phyloP scores from a whole-genome alignment of 1,140 invertebrate species.

The Drosophila chauvacae region DNA sequence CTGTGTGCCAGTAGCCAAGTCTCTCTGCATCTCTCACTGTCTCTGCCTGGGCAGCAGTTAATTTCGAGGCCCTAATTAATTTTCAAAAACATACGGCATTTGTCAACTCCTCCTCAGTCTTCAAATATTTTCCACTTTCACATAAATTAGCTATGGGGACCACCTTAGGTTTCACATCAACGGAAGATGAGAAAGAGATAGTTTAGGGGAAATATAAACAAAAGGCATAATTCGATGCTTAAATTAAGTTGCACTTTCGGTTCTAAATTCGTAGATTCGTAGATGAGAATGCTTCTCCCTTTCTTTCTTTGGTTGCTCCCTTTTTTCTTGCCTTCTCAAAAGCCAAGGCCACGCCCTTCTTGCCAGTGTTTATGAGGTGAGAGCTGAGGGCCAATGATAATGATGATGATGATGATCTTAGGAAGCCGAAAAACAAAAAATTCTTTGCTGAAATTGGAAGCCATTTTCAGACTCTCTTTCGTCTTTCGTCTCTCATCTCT shows the following conservation, averaged over 20 bases:
- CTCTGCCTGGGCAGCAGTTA: constrained; percentile 15
- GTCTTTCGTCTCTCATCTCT: constrained; percentile 12
- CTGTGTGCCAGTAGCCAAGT: constrained; percentile 24
- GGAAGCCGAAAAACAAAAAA: constrained; percentile 15
- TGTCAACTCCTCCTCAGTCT: constrained; percentile 27
- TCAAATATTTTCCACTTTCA: constrained; percentile 64
- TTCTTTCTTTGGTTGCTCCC: constrained; percentile 2
- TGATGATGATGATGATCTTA: constrained; percentile 35
- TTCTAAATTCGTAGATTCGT: background rate
- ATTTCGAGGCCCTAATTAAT: constrained; percentile 58
- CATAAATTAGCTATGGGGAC: constrained; percentile 38
- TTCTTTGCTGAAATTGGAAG: constrained; percentile 62
- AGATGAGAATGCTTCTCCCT: constrained; percentile 12
- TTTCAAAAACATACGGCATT: constrained; percentile 53
- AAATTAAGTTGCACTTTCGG: constrained; percentile 46
- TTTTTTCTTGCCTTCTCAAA: background rate
- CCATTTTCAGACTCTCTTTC: constrained; percentile 55
- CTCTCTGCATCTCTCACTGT: background rate
- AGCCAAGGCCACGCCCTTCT: constrained; percentile 68
- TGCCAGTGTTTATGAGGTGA: constrained; percentile 53
- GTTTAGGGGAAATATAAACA: background rate
- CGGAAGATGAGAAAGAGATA: background rate
- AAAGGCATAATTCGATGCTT: constrained; percentile 1
- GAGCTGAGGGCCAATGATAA: constrained; percentile 35
- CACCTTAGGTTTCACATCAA: constrained; percentile 24